A percentile compares a stretch with the other conserved stretches of the same genome.
Evolutionary conservation across 2,797 vertebrate genomes (phyloP).

Genomic region (Clarias pachynema): DNA sequence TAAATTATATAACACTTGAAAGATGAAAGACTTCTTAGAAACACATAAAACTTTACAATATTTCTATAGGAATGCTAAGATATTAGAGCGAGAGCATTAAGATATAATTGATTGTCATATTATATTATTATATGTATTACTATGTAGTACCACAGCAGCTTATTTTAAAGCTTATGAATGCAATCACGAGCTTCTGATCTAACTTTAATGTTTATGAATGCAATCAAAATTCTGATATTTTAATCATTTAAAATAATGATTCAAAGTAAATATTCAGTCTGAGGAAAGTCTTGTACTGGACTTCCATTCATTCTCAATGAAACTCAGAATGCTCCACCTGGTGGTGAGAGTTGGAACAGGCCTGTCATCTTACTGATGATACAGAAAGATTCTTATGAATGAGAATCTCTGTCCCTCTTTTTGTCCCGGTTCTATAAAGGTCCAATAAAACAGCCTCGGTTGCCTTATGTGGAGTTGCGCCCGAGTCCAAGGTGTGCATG

Average conservation of each 20-base stretch:
- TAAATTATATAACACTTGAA: too few relatives aligned
- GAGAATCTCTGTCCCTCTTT: neutral
- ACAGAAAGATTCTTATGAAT: constrained; percentile 1
- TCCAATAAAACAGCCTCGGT: constrained; percentile 60
- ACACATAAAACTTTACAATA: too few relatives aligned
- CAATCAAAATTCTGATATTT: neutral
- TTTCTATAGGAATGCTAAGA: neutral
- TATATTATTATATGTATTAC: too few relatives aligned
- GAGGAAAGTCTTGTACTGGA: neutral
- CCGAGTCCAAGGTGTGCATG: constrained; percentile 47
- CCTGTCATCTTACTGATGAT: neutral
- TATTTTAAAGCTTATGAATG: neutral
- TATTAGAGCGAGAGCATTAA: neutral
- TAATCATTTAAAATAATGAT: neutral
- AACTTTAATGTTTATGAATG: neutral
- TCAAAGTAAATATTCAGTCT: neutral
- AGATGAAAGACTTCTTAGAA: neutral
- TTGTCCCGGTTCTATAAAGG: constrained; percentile 34
- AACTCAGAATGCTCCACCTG: constrained; percentile 27
- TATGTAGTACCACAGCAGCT: neutral
- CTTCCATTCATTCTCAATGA: neutral
- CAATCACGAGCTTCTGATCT: neutral
- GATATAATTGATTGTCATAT: too few relatives aligned
- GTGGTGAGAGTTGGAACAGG: constrained; percentile 8
- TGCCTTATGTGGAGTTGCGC: constrained; percentile 68